phyloP scores from a whole-genome alignment of 1,140 invertebrate species.

The Aleiodes sp. region DNA sequence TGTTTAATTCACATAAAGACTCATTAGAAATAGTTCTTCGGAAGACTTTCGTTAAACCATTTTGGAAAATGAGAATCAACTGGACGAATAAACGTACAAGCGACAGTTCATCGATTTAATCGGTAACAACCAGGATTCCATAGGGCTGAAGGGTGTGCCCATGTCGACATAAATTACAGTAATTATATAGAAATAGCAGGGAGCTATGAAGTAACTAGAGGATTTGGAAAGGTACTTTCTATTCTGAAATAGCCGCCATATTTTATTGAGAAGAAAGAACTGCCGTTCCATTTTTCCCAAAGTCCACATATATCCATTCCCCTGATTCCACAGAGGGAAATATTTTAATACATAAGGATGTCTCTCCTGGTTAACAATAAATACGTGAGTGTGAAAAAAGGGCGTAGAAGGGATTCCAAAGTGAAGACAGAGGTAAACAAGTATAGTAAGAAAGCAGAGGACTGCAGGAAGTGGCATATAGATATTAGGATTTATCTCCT shows the following conservation, averaged over 20 bases:
- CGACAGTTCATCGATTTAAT: slow-evolving; percentile 52
- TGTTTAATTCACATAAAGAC: neutral
- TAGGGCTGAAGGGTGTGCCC: slow-evolving; percentile 33
- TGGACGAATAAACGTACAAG: neutral
- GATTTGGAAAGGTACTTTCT: slow-evolving; percentile 9
- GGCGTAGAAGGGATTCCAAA: slow-evolving; percentile 40
- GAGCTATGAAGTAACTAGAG: slow-evolving; percentile 26
- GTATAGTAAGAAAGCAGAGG: slow-evolving; percentile 50
- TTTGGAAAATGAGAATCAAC: no score
- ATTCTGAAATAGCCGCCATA: neutral
- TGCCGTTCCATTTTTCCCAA: neutral
- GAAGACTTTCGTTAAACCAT: neutral
- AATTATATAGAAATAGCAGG: slow-evolving; percentile 43
- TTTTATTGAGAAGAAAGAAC: slow-evolving; percentile 27
- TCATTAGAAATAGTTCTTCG: neutral
- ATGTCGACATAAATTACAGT: slow-evolving; percentile 41
- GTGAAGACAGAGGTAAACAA: slow-evolving; percentile 56
- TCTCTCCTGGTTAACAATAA: neutral
- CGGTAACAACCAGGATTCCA: slow-evolving; percentile 49
- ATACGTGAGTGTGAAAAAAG: slow-evolving; percentile 26
- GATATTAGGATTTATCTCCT: neutral
- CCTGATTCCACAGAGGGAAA: neutral
- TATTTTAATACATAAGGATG: slow-evolving; percentile 9
- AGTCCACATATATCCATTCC: neutral
- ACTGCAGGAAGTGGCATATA: slow-evolving; percentile 44